Conservation (phyloP, 2,888 invertebrate species). For the Sipha maydis region DNA sequence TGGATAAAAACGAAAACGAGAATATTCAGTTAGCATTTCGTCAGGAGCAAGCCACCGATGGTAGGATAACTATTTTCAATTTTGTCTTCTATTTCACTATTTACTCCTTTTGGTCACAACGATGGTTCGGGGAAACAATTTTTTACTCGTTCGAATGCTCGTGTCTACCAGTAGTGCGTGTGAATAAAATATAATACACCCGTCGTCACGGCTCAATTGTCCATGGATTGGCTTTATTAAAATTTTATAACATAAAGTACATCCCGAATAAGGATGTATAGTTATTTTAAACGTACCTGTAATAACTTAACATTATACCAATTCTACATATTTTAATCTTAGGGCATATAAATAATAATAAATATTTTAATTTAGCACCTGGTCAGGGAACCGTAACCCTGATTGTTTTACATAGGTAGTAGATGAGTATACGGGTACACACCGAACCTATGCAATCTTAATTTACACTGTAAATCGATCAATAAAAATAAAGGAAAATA, state of each 20-base stretch:
- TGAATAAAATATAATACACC: background rate
- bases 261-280: background rate
- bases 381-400: constrained; percentile 32
- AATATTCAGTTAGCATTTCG: background rate
- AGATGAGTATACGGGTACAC: background rate
- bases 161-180: background rate
- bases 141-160: background rate
- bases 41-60: background rate
- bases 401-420: background rate
- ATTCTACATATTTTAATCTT: background rate
- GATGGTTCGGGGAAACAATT: background rate
- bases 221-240: background rate
- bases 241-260: no score
- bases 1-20: background rate
- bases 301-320: background rate
- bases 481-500: background rate
- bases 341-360: constrained; percentile 24
- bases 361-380: constrained; percentile 48
- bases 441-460: background rate
- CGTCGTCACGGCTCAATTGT: background rate
- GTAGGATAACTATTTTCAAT: background rate
- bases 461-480: constrained; percentile 32
- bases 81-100: background rate
- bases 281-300: background rate
- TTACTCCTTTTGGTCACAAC: background rate